Percentiles rank a stretch among this genome's conserved stretches.
These are phyloP conservation scores for Pteropus alecto DNA, from an alignment of 2,113 vertebrate species.

Conservation along the genomic window DNA sequence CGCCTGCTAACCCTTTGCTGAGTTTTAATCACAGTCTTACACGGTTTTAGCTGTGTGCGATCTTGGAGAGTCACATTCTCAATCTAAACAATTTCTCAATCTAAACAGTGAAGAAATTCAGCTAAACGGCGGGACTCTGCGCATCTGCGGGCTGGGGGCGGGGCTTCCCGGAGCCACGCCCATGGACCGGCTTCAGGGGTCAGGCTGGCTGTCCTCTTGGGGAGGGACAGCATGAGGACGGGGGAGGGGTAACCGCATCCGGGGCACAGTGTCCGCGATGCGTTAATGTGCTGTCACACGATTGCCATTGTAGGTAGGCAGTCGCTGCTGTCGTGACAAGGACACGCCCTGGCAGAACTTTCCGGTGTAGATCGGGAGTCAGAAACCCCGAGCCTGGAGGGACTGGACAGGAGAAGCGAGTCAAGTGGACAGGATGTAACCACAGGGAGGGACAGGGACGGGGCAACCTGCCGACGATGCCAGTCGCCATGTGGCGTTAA, in stretches of 20 bases:
- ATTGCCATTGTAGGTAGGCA: no score
- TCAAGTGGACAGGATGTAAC: background rate
- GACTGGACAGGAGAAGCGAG: background rate
- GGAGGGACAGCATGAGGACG: no score
- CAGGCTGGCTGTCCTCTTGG: background rate
- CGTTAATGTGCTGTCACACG: no score
- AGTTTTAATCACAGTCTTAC: background rate
- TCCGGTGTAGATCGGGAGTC: background rate
- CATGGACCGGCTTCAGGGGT: background rate
- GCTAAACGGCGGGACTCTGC: background rate
- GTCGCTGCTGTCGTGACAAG: background rate
- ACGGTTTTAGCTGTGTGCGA: background rate
- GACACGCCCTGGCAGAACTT: background rate
- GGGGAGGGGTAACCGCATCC: fast-evolving
- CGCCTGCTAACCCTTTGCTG: background rate
- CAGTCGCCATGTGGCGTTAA: no score
- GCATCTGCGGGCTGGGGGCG: no score
- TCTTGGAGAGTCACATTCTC: constrained; percentile 5
- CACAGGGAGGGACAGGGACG: background rate
- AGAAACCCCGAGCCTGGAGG: background rate
- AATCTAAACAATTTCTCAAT: background rate
- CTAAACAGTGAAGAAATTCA: background rate
- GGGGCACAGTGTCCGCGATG: fast-evolving
- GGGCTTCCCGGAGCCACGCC: background rate
- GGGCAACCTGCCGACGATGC: background rate